Conservation (phyloP, 2,797 vertebrate species). For the Sciurus carolinensis region DNA sequence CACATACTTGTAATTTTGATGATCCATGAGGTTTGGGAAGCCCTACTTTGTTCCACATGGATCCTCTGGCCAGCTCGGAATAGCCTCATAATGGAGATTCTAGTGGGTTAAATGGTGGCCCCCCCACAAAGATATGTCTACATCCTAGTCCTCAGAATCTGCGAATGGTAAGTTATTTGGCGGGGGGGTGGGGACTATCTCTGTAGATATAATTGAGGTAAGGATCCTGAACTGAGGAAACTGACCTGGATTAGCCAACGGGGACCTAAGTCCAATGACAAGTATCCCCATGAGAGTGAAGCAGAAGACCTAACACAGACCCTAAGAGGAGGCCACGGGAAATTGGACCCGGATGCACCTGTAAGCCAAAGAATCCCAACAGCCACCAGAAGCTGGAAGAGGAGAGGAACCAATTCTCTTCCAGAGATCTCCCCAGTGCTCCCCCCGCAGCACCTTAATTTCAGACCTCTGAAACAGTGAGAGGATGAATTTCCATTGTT, state of each 20-base stretch:
- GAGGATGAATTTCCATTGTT: not conserved
- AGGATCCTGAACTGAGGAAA: not conserved
- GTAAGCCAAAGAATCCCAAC: not conserved
- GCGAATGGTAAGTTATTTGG: not conserved
- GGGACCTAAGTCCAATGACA: not conserved
- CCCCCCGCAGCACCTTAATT: not conserved
- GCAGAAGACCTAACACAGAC: not conserved
- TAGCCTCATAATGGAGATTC: not conserved
- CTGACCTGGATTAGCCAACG: not conserved
- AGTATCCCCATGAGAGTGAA: not conserved
- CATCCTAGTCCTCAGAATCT: not conserved
- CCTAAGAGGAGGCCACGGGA: not conserved
- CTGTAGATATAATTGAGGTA: not conserved
- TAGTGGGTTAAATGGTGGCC: not conserved
- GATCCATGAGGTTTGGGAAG: not conserved
- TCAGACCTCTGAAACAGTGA: too few species aligned
- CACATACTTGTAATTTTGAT: not conserved
- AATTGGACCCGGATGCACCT: not conserved
- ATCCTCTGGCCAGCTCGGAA: not conserved
- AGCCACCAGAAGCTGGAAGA: not conserved
- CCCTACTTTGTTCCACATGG: not conserved
- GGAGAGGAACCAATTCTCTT: not conserved
- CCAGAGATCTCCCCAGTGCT: not conserved
- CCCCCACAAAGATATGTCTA: not conserved
- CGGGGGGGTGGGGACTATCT: not conserved